A percentile compares a stretch with the other conserved stretches of the same genome.
Conservation (phyloP, 2,888 invertebrate species). For the Laspeyria flexula region DNA sequence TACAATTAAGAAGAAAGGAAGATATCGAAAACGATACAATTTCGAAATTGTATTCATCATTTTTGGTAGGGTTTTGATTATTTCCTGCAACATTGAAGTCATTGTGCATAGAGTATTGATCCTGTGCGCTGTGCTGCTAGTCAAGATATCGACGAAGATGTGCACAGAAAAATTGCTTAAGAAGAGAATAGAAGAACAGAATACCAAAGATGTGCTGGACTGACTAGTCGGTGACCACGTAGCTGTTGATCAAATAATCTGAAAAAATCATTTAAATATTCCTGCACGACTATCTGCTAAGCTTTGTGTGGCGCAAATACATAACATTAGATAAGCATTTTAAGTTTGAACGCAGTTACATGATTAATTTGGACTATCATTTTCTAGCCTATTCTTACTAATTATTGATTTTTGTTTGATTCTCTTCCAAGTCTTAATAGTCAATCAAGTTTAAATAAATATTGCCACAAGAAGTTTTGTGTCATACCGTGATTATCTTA, state of each 20-base stretch:
- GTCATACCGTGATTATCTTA: conserved; percentile 7
- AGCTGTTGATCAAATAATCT: conserved; percentile 55
- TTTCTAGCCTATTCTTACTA: too few relatives aligned
- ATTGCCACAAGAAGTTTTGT: not conserved
- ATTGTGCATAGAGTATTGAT: conserved; percentile 59
- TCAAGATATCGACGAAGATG: conserved; percentile 64
- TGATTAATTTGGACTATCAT: too few relatives aligned
- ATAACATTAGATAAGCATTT: too few relatives aligned
- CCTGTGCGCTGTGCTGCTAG: conserved; percentile 73
- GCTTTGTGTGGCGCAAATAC: too few relatives aligned
- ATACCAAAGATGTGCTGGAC: conserved; percentile 70
- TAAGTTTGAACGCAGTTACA: too few relatives aligned
- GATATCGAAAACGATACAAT: conserved; percentile 9
- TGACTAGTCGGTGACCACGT: conserved; percentile 58
- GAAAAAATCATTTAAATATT: conserved; percentile 42
- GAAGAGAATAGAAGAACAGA: conserved; percentile 58
- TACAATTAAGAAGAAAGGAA: not conserved
- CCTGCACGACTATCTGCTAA: conserved; percentile 43
- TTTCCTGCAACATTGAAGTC: conserved; percentile 60
- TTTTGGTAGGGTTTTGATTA: conserved; percentile 55
- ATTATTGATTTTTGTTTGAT: too few relatives aligned
- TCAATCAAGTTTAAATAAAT: too few relatives aligned
- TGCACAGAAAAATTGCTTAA: conserved; percentile 68
- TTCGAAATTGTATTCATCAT: conserved; percentile 51
- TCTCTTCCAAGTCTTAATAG: too few relatives aligned